These are phyloP conservation scores for Serripes groenlandicus DNA, from an alignment of 2,888 invertebrate species.

Conservation along the genomic window DNA sequence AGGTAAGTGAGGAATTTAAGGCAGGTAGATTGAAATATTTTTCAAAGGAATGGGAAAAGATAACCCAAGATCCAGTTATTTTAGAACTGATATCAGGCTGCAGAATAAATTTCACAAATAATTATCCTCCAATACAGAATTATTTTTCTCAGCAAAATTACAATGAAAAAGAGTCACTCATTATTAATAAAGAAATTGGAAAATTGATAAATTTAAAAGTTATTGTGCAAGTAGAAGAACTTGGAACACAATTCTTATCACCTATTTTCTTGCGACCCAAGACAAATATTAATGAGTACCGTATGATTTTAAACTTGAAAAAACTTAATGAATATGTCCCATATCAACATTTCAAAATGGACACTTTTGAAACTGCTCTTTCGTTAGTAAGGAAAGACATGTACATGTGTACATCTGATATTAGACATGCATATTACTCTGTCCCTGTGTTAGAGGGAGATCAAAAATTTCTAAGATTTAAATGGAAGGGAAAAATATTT, in stretches of 20 bases:
- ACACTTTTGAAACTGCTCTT: constrained; percentile 54
- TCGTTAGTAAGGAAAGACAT: constrained; percentile 8
- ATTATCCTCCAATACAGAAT: neutral
- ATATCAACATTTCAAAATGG: constrained; percentile 64
- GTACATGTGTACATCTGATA: constrained; percentile 38
- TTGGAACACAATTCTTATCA: constrained; percentile 16
- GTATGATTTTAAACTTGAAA: constrained; percentile 59
- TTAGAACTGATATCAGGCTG: constrained; percentile 36
- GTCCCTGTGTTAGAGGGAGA: constrained; percentile 1
- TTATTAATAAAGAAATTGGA: constrained; percentile 38
- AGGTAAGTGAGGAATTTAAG: constrained; percentile 17
- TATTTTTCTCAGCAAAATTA: constrained; percentile 21
- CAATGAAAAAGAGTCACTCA: neutral
- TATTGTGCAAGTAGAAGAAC: constrained; percentile 7
- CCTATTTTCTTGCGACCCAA: constrained; percentile 57
- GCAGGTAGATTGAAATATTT: constrained; percentile 39
- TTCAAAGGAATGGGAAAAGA: constrained; percentile 40
- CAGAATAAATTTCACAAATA: constrained; percentile 22
- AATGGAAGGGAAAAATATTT: neutral
- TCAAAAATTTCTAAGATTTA: constrained; percentile 1
- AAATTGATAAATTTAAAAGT: constrained; percentile 25
- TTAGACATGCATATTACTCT: constrained; percentile 34
- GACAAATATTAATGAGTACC: constrained; percentile 49
- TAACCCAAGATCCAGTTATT: constrained; percentile 38
- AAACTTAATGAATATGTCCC: constrained; percentile 45